These are phyloP conservation scores for Limanda limanda DNA, from an alignment of 2,113 vertebrate genomes.

Conservation along the genomic window DNA sequence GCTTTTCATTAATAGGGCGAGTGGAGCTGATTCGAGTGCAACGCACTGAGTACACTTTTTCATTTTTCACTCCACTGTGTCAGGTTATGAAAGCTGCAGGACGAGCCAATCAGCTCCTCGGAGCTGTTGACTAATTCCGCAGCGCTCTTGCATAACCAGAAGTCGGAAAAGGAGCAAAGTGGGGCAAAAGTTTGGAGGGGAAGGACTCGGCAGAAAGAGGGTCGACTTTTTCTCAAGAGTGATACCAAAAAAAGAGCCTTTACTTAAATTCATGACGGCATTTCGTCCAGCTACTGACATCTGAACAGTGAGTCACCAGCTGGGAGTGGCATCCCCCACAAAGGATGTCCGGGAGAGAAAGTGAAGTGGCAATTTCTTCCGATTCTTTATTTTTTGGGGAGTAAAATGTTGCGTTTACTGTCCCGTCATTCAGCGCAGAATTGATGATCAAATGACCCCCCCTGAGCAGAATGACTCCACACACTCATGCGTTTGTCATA, in stretches of 20 bases:
- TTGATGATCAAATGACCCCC: constrained; percentile 36
- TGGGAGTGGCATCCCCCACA: constrained; percentile 50
- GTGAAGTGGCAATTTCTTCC: constrained; percentile 19
- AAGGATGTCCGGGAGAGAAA: constrained; percentile 42
- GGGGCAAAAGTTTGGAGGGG: constrained; percentile 25
- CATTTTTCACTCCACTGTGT: neutral
- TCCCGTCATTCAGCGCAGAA: constrained; percentile 45
- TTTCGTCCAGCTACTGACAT: constrained; percentile 51
- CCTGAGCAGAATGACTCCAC: constrained; percentile 35
- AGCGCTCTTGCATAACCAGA: constrained; percentile 29
- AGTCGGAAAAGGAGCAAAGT: neutral
- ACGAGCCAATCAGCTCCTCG: constrained; percentile 22
- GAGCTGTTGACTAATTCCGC: neutral
- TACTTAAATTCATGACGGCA: constrained; percentile 50
- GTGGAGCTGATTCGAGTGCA: neutral
- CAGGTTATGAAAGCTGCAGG: constrained; percentile 29
- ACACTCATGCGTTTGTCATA: constrained; percentile 31
- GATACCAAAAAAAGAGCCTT: neutral
- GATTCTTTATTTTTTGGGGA: constrained; percentile 27
- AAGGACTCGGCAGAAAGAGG: constrained; percentile 19
- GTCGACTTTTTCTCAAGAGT: constrained; percentile 12
- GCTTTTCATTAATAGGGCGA: constrained; percentile 26
- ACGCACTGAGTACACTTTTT: neutral
- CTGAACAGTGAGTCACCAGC: constrained; percentile 58
- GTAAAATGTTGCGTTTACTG: constrained; percentile 31